Conservation (phyloP, 2,888 invertebrate genomes). For the Leptopterna dolabrata region DNA sequence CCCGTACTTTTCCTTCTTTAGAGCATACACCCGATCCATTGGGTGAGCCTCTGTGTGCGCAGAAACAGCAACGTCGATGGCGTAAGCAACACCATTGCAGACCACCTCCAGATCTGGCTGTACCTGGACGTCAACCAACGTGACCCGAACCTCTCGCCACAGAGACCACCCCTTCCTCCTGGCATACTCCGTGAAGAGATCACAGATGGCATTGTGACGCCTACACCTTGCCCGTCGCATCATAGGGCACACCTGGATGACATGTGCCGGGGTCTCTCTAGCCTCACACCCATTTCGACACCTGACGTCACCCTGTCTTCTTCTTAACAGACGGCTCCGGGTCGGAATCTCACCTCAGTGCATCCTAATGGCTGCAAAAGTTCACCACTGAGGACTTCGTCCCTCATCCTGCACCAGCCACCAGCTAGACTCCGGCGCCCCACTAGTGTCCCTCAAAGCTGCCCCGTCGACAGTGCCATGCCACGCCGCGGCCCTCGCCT, state of each 20-base stretch:
- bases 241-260: conserved; percentile 65
- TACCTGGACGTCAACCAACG: no score
- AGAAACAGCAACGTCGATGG: not conserved
- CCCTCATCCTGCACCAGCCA: not conserved
- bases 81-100: no score
- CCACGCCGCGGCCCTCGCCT: not conserved
- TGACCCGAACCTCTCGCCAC: no score
- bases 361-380: conserved; percentile 15
- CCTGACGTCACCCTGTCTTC: conserved; percentile 47
- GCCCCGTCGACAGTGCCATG: not conserved
- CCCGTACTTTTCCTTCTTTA: no score
- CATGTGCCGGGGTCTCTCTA: no score
- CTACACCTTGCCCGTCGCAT: conserved; percentile 66
- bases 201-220: conserved; percentile 62
- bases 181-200: no score
- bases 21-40: no score
- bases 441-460: not conserved
- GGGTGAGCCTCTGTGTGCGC: no score
- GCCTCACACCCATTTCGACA: conserved; percentile 65
- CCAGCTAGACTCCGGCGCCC: not conserved
- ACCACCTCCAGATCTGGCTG: no score
- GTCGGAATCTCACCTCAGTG: conserved; percentile 65
- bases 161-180: no score
- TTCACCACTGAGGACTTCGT: not conserved
- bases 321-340: conserved; percentile 62